Evolutionary conservation across 92 coral and sea anemone genomes (phyloP), one percentile per base, ranked within the genome.

Genomic region (Heliopora coerulea): DNA sequence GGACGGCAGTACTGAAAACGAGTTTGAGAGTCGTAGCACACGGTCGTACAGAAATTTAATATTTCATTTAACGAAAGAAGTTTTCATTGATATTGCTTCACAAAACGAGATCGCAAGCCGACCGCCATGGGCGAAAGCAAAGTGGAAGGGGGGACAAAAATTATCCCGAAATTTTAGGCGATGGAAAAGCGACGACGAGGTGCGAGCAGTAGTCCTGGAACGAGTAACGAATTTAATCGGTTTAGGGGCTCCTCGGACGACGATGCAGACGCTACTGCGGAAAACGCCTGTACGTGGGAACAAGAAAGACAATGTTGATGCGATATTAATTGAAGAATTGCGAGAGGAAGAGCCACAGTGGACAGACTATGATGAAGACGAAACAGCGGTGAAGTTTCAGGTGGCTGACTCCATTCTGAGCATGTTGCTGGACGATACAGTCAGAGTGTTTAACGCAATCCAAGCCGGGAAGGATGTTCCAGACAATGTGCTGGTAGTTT

Each of bases 281-380:
- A 95, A 95, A 73, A 95, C 99, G 73, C 99, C 99, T 15, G 82
- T 95, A 25, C 91, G 91, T 78, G 83, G 86, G 48, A 96, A 96
- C 1, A 95, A 95, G 67, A 95, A 95, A 73, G 99, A 95, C 83
- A 83, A 82, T 32, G 99, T 95, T 6, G 99, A 95, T 66, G 99
- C 99, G 15, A 88, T 95, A 40, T 80, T 95, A 75, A 95, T 95
- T 12, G 96, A 95, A 74, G 99, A 95, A 62, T 66, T 95, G 50
- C 91, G 99, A 4, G 91, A 95, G 48, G 99, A 95, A 26, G 99
- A 95, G 70, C 99, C 99, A 29, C 79, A 83, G 50, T 95, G 99
- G 99, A 72, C 91, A 31, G 99, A 95, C 75, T 95, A 95, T 54
- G 97, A 95, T 58, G 97, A 95, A 23, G 99, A 95, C 54, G 99